phyloP scores from a whole-genome alignment of 2,113 vertebrate species.

The Tricholaema leucomelas region DNA sequence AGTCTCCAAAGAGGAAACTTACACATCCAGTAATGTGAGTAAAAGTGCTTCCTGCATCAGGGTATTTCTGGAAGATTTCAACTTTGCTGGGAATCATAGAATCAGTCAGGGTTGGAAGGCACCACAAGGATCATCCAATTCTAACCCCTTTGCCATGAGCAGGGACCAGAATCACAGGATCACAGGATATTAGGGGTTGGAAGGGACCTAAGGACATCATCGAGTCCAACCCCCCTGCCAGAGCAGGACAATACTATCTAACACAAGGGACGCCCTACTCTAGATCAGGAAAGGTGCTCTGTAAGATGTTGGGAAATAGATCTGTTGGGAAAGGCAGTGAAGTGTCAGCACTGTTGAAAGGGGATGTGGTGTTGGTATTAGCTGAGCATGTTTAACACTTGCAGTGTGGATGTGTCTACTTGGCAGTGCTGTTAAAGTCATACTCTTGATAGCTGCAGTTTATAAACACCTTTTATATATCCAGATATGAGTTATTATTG shows the following conservation, averaged over 20 bases:
- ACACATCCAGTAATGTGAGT: too few relatives aligned
- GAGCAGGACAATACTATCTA: too few relatives aligned
- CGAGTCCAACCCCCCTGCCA: too few relatives aligned
- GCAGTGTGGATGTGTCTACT: background rate
- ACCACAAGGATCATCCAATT: too few relatives aligned
- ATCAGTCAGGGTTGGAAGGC: too few relatives aligned
- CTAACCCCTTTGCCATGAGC: too few relatives aligned
- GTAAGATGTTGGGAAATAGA: background rate
- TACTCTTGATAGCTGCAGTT: background rate
- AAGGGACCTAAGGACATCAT: too few relatives aligned
- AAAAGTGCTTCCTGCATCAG: background rate
- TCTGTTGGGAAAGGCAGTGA: too few relatives aligned
- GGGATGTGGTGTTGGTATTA: too few relatives aligned
- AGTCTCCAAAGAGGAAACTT: background rate
- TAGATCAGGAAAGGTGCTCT: background rate
- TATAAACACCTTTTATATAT: background rate
- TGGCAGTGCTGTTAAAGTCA: background rate
- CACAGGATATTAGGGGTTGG: too few relatives aligned
- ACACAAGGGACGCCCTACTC: too few relatives aligned
- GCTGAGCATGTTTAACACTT: accelerated
- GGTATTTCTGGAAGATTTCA: background rate
- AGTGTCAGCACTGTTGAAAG: background rate
- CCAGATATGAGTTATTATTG: background rate
- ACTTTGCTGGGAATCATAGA: background rate
- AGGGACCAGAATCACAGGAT: too few relatives aligned